phyloP scores from a whole-genome alignment of 53 echinoderm and acorn worm genomes.

The Echinometra lucunter region DNA sequence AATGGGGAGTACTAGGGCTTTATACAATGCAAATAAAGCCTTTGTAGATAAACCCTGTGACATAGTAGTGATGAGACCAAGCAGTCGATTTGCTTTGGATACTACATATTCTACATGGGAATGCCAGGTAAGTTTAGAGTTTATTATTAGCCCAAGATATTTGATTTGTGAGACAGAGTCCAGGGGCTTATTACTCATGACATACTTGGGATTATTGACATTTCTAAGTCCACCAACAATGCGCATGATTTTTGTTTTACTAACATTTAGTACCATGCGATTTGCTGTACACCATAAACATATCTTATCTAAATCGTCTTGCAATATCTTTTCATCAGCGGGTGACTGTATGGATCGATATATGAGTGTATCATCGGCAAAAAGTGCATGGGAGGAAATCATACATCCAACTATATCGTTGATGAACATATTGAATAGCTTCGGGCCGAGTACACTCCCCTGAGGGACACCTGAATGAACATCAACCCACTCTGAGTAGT shows the following conservation, averaged over 20 bases:
- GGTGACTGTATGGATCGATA: conserved; percentile 41
- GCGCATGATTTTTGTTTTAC: conserved; percentile 63
- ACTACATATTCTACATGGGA: background rate
- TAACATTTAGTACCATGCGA: conserved; percentile 56
- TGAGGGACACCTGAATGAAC: conserved; percentile 55
- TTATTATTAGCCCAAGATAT: background rate
- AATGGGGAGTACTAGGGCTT: background rate
- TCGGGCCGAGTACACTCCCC: conserved; percentile 56
- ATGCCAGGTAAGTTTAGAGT: too few relatives aligned
- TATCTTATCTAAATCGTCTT: conserved; percentile 27
- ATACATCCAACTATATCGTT: conserved; percentile 31
- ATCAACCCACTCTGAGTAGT: conserved; percentile 37
- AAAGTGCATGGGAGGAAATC: background rate
- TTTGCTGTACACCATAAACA: conserved; percentile 23
- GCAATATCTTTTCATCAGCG: conserved; percentile 22
- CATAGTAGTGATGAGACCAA: background rate
- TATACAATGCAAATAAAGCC: background rate
- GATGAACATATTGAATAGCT: conserved; percentile 55
- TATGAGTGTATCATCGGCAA: conserved; percentile 64
- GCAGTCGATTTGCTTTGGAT: background rate
- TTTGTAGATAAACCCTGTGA: background rate
- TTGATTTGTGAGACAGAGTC: background rate
- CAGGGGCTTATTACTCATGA: background rate
- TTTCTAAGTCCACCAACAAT: background rate
- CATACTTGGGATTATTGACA: background rate